A percentile compares a stretch with the other conserved stretches of the same genome.
Conservation (phyloP, 2,797 vertebrate genomes). For the Enteromius treurensis region DNA sequence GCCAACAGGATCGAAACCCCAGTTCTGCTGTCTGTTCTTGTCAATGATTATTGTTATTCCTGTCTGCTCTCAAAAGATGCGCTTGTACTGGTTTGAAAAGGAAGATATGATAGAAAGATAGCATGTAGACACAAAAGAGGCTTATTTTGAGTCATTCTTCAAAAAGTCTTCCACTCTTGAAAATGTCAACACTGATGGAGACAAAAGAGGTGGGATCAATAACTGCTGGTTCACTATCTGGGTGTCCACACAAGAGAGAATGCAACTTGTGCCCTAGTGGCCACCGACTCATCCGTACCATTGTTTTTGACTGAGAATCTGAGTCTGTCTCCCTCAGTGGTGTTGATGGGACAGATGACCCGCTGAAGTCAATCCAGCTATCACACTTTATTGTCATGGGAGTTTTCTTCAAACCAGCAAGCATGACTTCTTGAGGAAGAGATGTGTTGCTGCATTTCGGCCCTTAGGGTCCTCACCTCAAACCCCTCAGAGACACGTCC, state of each 20-base stretch:
- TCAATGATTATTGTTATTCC: constrained; percentile 36
- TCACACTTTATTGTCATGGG: constrained; percentile 56
- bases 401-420: constrained; percentile 43
- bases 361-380: constrained; percentile 42
- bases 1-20: constrained; percentile 44
- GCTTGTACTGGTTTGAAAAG: constrained; percentile 31
- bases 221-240: constrained; percentile 38
- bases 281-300: constrained; percentile 43
- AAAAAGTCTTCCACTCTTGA: constrained; percentile 33
- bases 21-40: constrained; percentile 30
- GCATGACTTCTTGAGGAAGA: constrained; percentile 56
- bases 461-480: constrained; percentile 44
- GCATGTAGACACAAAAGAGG: constrained; percentile 41
- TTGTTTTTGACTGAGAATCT: constrained; percentile 49
- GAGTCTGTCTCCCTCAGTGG: constrained; percentile 43
- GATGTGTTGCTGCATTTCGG: constrained; percentile 42
- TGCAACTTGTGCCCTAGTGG: constrained; percentile 36
- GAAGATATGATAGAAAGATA: constrained; percentile 40
- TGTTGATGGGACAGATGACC: constrained; percentile 49
- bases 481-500: constrained; percentile 46
- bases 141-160: constrained; percentile 35
- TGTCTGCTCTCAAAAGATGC: constrained; percentile 37
- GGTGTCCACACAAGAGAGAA: constrained; percentile 38
- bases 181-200: constrained; percentile 50
- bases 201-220: constrained; percentile 53